A percentile compares a stretch with the other conserved stretches of the same genome.
Evolutionary conservation across 1,140 invertebrate genomes (phyloP).

Genomic region (Battus philenor): DNA sequence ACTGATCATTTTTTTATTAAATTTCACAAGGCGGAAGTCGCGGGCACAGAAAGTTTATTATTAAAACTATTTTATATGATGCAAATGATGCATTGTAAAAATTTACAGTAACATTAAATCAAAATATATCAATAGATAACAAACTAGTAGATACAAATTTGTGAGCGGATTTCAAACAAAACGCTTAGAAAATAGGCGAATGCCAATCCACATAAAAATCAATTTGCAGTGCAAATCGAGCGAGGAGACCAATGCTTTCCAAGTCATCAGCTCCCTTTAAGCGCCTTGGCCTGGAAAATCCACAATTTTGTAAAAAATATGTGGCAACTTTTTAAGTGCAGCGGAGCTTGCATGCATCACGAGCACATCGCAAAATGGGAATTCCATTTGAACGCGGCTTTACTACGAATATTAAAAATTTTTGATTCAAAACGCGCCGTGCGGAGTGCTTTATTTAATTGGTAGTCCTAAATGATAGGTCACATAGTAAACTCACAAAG

Average conservation of each 20-base stretch:
- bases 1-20: no score
- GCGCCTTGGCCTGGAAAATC: conserved; percentile 57
- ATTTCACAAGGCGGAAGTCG: no score
- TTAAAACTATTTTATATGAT: no score
- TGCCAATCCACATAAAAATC: conserved; percentile 57
- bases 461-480: no score
- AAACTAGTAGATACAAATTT: no score
- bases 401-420: conserved; percentile 9
- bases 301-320: conserved; percentile 51
- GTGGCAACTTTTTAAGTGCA: conserved; percentile 45
- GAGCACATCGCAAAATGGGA: conserved; percentile 26
- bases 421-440: not conserved
- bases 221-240: conserved; percentile 69
- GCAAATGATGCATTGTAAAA: no score
- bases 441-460: not conserved
- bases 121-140: no score
- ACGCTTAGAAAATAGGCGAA: conserved; percentile 31
- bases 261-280: conserved; percentile 56
- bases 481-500: no score
- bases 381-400: conserved; percentile 19
- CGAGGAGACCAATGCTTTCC: conserved; percentile 64
- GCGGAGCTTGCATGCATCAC: conserved; percentile 19
- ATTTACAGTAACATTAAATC: no score
- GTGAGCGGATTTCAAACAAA: conserved; percentile 39
- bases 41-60: no score